Base-by-base conservation (phyloP, 2,113 vertebrate species). In the Anhinga anhinga region DNA sequence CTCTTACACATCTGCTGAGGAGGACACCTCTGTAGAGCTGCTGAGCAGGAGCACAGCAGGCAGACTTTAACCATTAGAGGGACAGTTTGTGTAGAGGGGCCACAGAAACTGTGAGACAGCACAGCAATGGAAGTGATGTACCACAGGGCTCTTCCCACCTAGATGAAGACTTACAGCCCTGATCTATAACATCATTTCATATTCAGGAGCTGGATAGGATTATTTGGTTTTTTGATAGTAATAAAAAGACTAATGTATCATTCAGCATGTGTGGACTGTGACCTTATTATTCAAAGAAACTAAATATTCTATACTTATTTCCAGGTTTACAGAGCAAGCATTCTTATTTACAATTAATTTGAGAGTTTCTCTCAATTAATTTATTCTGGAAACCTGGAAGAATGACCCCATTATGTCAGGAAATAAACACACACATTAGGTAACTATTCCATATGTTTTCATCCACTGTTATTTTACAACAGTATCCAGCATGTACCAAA, bases 381-480 rank as follows among this genome's bases (percentile, higher is more conserved):
- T 96, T 90, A 61, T 91, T 92, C 76, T 81, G 30, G 32, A 73
- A 88, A 92, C 30, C 82, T 82, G 22, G 9, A 92, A 72, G 76
- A 93, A 79, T 95, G 85, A 94, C 82, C 85, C 8, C 7, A 82
- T 96, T 96, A 74, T 94, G 88, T 95, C 94, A 97, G 52, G 30
- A 67, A 92, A 88, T 71, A 42, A 85, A 80, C n/a, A 80, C 26
- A 77, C 16, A 76, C 67, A 59, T 92, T 97, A 92, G 40, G 32
- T 91, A 95, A 76, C 49, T 83, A 87, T 95, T 95, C 94, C 91
- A 89, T 92, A 95, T 87, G 80, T 89, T 97, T 96, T 95, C 69
- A 95, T 82, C 77, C 69, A 62, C 59, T 90, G 76, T 84, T 94
- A 77, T 77, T 96, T 92, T 93, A 94, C 87, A 93, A 82, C 80